Base-by-base conservation (phyloP, 1,140 invertebrate genomes). In the Drosophila gunungcola region DNA sequence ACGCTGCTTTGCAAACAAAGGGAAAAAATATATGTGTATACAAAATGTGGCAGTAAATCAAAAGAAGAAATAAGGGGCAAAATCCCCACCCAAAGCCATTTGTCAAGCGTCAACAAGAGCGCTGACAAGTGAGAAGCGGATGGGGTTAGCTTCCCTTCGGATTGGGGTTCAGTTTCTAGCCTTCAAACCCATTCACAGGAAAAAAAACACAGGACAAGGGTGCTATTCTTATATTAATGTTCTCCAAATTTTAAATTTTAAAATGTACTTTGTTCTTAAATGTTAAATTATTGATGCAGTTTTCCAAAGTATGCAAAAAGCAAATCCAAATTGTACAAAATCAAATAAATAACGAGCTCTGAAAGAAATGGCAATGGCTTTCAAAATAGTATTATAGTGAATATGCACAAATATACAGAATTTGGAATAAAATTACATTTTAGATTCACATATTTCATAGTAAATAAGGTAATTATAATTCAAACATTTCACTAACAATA, bases 61-160 rank as follows among this genome's bases (percentile, higher is more conserved):
- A 67, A 80, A 60, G 65, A 60, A 48, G 61, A 49, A 78, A 48
- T 48, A 36, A 29, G 11, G 25, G 53, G 41, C 38, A 38, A 27
- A 51, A 48, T 32, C 16, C 41, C 34, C 64, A 55, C 63, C 56
- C 63, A 55, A 45, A 76, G 61, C 65, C 83, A 88, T 88, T 88
- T 89, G 83, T 88, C 84, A 88, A 88, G 80, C 80, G 83, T 88
- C 82, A 88, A 89, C 84, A 69, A 76, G 84, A 73, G 82, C 82
- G 82, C 79, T 86, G 82, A 86, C 83, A 86, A 86, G 70, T 84
- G 72, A 64, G 60, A 69, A 76, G 73, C 62, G 73, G 73, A 55
- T 67, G 53, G 63, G 55, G 48, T 60, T 52, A 25, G 39, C 61
- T 49, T 65, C 38, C 32, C 46, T 42, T 43, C 46, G 46, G 11